Evolutionary conservation across 1,140 invertebrate species (phyloP), one percentile per base, ranked within the genome.

Genomic region (Brachionus sp.): DNA sequence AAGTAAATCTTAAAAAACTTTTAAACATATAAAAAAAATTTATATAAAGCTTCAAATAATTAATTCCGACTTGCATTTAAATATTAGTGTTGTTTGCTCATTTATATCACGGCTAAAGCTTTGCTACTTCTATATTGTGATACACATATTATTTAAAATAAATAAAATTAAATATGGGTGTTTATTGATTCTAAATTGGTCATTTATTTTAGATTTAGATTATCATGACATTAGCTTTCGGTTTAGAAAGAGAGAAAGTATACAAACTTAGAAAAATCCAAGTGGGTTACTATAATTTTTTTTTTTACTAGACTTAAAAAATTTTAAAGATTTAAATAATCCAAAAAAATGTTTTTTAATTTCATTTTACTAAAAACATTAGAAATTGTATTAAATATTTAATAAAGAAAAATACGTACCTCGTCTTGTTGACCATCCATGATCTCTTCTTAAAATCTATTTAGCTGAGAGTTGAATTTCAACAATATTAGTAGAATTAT

Each of bases 401-500:
- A 29, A 29, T 2, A 1, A 29, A 29, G 29, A 29, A 23, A 1
- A 0, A 57, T 70, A 46, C 70, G 23, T 75, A 75, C 70, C 70
- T 75, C 70, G 13, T 75, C 70, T 35, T 44, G 70, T 46, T 75
- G 70, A 25, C 39, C 39, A 25, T 75, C 70, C 70, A 75, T 75
- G 10, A 25, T 46, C 16, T 4, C 7, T 39, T 73, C 16, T 33
- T 73, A 42, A 2, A 42, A 44, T 7, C 10, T 39, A 73, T 39
- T 39, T 16, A 73, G 6, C 23, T 29, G 9, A 12, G 39, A n/a
- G 23, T 39, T 6, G 7, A 16, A 39, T 39, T n/a, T 23, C 9
- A 73, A 39, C 19, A 4, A n/a, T 35, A 19, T 70, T n/a, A n/a
- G n/a, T n/a, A n/a, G n/a, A n/a, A n/a, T n/a, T n/a, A n/a, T n/a